Conservation (phyloP, 2,113 vertebrate genomes). For the Ailuropoda melanoleuca region DNA sequence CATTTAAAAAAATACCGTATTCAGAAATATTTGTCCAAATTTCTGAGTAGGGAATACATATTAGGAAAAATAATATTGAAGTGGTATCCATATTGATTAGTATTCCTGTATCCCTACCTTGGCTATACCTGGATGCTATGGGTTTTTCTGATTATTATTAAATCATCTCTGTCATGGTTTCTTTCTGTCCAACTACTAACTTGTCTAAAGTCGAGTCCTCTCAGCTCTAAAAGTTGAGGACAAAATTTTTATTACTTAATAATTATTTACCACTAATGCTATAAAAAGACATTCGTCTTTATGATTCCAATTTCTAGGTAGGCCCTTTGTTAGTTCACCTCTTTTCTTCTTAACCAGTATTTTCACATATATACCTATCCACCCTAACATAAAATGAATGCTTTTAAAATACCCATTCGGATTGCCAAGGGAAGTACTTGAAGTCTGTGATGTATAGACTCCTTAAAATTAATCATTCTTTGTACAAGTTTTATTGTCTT, state of each 20-base stretch:
- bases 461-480: not conserved
- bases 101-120: not conserved
- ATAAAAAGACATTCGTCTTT: not conserved
- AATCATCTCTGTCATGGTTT: not conserved
- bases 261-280: not conserved
- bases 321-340: not conserved
- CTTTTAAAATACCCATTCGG: not conserved
- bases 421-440: not conserved
- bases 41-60: not conserved
- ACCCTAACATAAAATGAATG: not conserved
- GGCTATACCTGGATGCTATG: not conserved
- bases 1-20: not conserved
- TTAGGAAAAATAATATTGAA: not conserved
- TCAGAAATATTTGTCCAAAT: not conserved
- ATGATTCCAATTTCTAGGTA: not conserved
- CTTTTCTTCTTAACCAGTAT: not conserved
- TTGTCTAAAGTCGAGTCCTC: not conserved
- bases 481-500: not conserved
- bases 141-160: not conserved
- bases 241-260: not conserved
- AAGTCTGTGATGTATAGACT: not conserved
- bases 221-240: conserved; percentile 16
- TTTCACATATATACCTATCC: not conserved
- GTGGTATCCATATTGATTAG: not conserved
- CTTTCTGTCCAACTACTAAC: not conserved